Conservation (phyloP, 2,888 invertebrate species). For the Phalangium opilio region DNA sequence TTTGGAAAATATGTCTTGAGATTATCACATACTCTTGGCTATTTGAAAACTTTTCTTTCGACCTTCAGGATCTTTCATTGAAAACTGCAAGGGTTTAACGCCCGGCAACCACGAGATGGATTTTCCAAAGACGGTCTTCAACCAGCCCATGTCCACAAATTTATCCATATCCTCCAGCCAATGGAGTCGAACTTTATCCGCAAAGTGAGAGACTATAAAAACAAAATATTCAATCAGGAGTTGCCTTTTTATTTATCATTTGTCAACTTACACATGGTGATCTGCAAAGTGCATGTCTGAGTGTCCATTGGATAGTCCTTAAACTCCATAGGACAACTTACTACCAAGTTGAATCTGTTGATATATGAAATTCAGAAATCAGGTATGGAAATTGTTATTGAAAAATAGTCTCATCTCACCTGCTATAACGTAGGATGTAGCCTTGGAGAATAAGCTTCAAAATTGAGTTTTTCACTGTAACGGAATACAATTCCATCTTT, state of each 20-base stretch:
- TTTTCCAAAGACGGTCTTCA: neutral
- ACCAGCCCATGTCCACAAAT: slow-evolving; percentile 4
- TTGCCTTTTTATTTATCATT: neutral
- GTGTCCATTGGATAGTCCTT: slow-evolving; percentile 17
- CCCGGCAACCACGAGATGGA: slow-evolving; percentile 1
- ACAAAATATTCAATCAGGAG: neutral
- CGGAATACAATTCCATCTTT: too few species aligned
- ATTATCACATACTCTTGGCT: too few species aligned
- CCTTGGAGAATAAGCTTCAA: too few species aligned
- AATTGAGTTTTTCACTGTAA: too few species aligned
- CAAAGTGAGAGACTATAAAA: slow-evolving; percentile 1
- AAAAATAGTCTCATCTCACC: too few species aligned
- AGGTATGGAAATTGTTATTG: too few species aligned
- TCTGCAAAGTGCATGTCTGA: slow-evolving; percentile 14
- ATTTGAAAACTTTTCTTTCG: too few species aligned
- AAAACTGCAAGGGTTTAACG: slow-evolving; percentile 6
- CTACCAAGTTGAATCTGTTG: slow-evolving; percentile 12
- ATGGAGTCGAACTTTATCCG: too few species aligned
- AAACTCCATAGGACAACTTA: slow-evolving; percentile 15
- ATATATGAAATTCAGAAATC: too few species aligned
- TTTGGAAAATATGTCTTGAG: neutral
- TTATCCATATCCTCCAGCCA: slow-evolving; percentile 1
- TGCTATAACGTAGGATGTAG: too few species aligned
- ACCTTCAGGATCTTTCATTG: slow-evolving; percentile 1
- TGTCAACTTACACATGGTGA: slow-evolving; percentile 10